Percentiles rank a stretch among this genome's conserved stretches.
Conservation (phyloP, 2,888 invertebrate species). For the Pinctada fucata region DNA sequence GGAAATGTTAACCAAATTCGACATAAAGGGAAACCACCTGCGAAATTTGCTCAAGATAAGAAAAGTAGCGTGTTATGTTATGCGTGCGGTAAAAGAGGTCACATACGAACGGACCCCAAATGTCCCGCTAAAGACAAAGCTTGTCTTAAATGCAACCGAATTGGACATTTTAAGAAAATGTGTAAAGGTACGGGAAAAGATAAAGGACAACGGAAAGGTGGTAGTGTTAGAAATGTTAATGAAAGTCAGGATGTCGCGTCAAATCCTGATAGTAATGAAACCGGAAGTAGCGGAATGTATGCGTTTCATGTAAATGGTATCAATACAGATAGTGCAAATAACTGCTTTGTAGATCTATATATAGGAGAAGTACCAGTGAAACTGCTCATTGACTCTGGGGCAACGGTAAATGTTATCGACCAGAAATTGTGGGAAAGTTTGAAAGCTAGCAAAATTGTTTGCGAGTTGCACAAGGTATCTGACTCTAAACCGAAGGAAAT, state of each 20-base stretch:
- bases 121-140: slow-evolving; percentile 30
- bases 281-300: too few species aligned
- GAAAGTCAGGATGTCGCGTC: neutral
- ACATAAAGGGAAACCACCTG: neutral
- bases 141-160: slow-evolving; percentile 21
- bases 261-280: neutral
- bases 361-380: too few species aligned
- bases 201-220: too few species aligned
- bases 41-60: neutral
- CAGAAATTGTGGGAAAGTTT: too few species aligned
- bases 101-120: slow-evolving; percentile 14
- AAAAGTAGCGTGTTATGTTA: slow-evolving; percentile 9
- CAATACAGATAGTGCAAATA: too few species aligned
- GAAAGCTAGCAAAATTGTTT: too few species aligned
- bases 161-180: slow-evolving; percentile 35
- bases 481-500: too few species aligned
- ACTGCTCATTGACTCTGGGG: too few species aligned
- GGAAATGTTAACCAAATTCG: too few species aligned
- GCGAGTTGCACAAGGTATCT: slow-evolving; percentile 4
- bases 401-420: too few species aligned
- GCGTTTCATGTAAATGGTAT: slow-evolving; percentile 1
- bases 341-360: too few species aligned
- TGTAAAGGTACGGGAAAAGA: slow-evolving; percentile 27
- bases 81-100: slow-evolving; percentile 26
- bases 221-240: neutral